phyloP scores from a whole-genome alignment of 2,797 vertebrate species.

The Oreochromis mossambicus region DNA sequence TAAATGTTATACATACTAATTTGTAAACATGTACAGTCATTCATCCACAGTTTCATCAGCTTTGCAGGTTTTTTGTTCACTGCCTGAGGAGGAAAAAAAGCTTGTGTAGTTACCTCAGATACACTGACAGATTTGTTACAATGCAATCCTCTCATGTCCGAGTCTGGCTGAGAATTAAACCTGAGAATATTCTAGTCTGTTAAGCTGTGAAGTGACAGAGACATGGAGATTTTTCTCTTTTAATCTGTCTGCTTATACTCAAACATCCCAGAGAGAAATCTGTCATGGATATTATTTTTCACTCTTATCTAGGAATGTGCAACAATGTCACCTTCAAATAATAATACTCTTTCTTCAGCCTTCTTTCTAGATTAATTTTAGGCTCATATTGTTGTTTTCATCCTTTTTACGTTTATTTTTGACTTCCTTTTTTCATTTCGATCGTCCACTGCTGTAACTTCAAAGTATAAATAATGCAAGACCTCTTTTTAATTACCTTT shows the following conservation, averaged over 20 bases:
- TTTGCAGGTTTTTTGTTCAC: neutral
- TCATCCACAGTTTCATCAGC: neutral
- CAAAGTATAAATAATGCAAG: neutral
- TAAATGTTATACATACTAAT: neutral
- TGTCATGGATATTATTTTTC: neutral
- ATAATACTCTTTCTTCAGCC: neutral
- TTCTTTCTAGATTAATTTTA: neutral
- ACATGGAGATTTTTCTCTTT: neutral
- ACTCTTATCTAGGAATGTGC: neutral
- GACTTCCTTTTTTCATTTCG: neutral
- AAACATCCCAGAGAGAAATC: neutral
- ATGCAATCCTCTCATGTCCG: neutral
- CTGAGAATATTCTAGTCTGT: neutral
- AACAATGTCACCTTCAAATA: constrained; percentile 4
- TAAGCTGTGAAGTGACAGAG: neutral
- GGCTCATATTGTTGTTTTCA: neutral
- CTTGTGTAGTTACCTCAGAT: neutral
- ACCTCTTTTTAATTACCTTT: neutral
- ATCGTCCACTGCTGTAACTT: neutral
- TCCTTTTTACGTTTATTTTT: neutral
- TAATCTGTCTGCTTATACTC: neutral
- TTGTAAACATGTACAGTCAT: neutral
- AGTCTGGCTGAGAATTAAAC: constrained; percentile 1
- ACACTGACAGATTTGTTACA: neutral
- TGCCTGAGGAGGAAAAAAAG: neutral